Percentiles rank a stretch among this genome's conserved stretches.
phyloP scores from a whole-genome alignment of 2,888 invertebrate species.

The Drosophila borealis region DNA sequence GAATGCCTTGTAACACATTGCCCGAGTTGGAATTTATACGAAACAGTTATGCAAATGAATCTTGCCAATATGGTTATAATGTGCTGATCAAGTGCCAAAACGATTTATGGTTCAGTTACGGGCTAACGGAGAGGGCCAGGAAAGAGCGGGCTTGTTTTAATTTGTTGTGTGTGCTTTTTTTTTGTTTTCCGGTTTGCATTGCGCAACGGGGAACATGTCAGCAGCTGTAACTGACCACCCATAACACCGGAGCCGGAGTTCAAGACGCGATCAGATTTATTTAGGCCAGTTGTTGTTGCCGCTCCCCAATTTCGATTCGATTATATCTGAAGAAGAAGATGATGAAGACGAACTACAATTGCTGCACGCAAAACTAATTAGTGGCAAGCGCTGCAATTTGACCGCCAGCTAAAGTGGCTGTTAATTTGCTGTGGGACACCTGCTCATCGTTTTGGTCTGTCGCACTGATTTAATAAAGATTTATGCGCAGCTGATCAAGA shows the following conservation, averaged over 20 bases:
- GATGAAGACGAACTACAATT: too few species aligned
- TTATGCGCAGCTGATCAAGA: slow-evolving; percentile 48
- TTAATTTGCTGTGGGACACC: slow-evolving; percentile 34
- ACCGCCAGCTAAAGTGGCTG: slow-evolving; percentile 49
- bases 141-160: background rate
- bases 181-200: slow-evolving; percentile 17
- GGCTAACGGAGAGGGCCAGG: background rate
- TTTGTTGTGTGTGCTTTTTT: background rate
- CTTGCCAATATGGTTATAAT: slow-evolving; percentile 3
- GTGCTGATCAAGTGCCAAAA: background rate
- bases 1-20: background rate
- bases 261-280: background rate
- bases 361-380: too few species aligned
- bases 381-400: background rate
- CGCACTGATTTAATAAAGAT: slow-evolving; percentile 50
- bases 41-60: background rate
- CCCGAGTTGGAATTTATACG: background rate
- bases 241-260: slow-evolving; percentile 11
- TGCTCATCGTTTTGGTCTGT: slow-evolving; percentile 52
- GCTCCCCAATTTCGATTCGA: too few species aligned
- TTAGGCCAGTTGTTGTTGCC: background rate
- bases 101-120: slow-evolving; percentile 1
- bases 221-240: slow-evolving; percentile 36
- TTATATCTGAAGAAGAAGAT: too few species aligned
- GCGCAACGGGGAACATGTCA: slow-evolving; percentile 7